phyloP scores from a whole-genome alignment of 1,140 invertebrate species.

The Pseudoatta argentina region DNA sequence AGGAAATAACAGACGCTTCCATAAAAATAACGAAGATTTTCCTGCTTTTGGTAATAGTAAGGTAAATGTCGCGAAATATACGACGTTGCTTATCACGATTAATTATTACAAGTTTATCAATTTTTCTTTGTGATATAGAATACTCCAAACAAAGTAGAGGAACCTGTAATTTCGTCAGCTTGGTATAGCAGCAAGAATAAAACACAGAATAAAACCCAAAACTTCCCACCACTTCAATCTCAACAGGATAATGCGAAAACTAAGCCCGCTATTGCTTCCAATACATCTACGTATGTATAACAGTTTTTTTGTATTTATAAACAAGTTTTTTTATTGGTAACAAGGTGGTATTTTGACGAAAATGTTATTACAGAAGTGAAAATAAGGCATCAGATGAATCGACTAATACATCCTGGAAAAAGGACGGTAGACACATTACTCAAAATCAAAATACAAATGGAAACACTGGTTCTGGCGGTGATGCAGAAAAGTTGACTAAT shows the following conservation, averaged over 20 bases:
- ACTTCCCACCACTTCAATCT: conserved; percentile 82
- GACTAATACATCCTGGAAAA: conserved; percentile 82
- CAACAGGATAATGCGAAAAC: conserved; percentile 79
- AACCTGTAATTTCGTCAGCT: conserved; percentile 85
- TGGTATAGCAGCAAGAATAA: conserved; percentile 86
- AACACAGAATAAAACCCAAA: conserved; percentile 79
- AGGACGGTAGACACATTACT: conserved; percentile 76
- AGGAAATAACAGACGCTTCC: conserved; percentile 72
- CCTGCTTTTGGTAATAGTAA: conserved; percentile 82
- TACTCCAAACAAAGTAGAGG: conserved; percentile 74
- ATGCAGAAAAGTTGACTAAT: conserved; percentile 77
- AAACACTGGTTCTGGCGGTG: conserved; percentile 73
- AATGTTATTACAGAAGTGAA: conserved; percentile 78
- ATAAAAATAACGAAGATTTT: conserved; percentile 84
- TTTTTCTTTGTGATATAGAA: conserved; percentile 63
- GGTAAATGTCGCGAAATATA: conserved; percentile 64
- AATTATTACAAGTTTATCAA: neutral
- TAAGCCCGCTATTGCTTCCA: conserved; percentile 70
- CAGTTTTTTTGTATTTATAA: conserved; percentile 36
- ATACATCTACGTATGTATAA: conserved; percentile 77
- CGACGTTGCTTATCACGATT: neutral
- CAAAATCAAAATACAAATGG: conserved; percentile 80
- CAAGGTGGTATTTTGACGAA: neutral
- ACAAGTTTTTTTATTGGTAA: conserved; percentile 1
- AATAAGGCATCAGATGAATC: conserved; percentile 81